Conservation (phyloP, 2,113 vertebrate species). For the Daboia siamensis region DNA sequence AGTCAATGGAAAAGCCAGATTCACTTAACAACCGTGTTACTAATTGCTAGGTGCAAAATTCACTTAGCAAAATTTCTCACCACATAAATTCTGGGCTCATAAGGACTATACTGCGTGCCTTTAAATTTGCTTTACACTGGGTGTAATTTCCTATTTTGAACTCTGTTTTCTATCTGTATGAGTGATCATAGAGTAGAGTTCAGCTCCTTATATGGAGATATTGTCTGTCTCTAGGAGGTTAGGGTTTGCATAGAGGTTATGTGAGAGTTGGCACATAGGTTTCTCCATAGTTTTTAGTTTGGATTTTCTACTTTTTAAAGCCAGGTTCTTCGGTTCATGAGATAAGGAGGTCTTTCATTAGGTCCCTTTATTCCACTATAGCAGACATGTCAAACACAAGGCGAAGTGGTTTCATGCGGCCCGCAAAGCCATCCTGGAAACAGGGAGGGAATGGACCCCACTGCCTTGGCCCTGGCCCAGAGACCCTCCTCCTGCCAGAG, state of each 20-base stretch:
- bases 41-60: neutral
- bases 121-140: neutral
- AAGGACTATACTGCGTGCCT: neutral
- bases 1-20: neutral
- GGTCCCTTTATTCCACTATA: neutral
- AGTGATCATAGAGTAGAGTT: neutral
- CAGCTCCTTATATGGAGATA: neutral
- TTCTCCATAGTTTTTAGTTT: neutral
- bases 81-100: neutral
- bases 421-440: too few species aligned
- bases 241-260: neutral
- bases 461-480: too few species aligned
- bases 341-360: neutral
- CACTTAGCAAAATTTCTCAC: neutral
- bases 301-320: neutral
- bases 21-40: too few species aligned
- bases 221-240: neutral
- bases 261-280: neutral
- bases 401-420: too few species aligned
- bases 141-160: neutral
- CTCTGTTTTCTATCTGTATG: neutral
- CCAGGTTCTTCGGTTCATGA: neutral
- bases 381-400: too few species aligned
- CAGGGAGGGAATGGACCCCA: too few species aligned
- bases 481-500: too few species aligned